These are phyloP conservation scores for Drosophila parthenogenetica DNA, from an alignment of 2,888 invertebrate genomes.

Conservation along the genomic window DNA sequence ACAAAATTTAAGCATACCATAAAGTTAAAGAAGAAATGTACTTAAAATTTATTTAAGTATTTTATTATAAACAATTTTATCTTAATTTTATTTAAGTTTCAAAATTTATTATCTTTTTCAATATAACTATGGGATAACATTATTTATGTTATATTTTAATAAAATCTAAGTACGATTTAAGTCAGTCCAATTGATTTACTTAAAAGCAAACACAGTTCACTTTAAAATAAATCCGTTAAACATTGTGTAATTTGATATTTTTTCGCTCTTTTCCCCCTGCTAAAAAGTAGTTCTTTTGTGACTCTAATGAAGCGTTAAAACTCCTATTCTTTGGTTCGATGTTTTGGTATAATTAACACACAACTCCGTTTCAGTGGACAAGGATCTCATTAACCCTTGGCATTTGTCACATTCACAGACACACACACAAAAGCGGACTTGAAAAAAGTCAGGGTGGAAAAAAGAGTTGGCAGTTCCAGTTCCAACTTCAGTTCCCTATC, in stretches of 20 bases:
- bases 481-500: neutral
- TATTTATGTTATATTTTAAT: too few species aligned
- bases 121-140: too few species aligned
- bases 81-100: too few species aligned
- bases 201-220: constrained; percentile 8
- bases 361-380: constrained; percentile 61
- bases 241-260: constrained; percentile 62
- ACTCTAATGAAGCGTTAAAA: constrained; percentile 76
- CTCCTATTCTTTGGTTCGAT: constrained; percentile 50
- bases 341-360: constrained; percentile 74
- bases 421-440: constrained; percentile 32
- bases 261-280: neutral
- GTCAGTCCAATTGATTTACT: constrained; percentile 57
- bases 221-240: constrained; percentile 2
- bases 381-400: constrained; percentile 76
- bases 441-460: neutral
- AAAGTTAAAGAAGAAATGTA: too few species aligned
- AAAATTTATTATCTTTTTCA: too few species aligned
- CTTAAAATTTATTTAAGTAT: too few species aligned
- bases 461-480: constrained; percentile 36
- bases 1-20: too few species aligned
- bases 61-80: too few species aligned
- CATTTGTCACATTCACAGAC: constrained; percentile 70
- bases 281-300: constrained; percentile 40
- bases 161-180: too few species aligned